Base-by-base conservation (phyloP, 2,888 invertebrate species). In the Bombylius major region DNA sequence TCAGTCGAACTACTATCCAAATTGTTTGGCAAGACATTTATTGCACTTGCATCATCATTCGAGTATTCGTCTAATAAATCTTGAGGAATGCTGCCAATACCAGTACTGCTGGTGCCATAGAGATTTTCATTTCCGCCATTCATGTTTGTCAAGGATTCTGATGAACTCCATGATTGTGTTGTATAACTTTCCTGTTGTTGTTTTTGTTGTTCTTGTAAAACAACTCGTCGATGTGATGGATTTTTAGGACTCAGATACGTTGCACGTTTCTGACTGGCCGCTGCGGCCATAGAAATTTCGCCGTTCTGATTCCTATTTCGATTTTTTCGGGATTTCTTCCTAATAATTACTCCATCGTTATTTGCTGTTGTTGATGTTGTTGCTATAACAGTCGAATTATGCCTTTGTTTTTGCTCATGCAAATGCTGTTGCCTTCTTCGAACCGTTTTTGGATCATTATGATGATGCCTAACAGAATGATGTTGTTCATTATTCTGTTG, bases 381-480 rank as follows among this genome's bases (percentile, higher is more conserved):
- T 34, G 23, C 31, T 9, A 9, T 9, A 8, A 9, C 36, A 8
- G 36, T 36, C 9, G 36, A 8, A 42, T 42, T 42, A 11, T 42
- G 39, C 12, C 11, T 42, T 11, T 5, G 11, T 42, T 42, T 42
- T 58, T 66, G 67, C 51, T 68, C 67, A 57, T 65, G 66, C 57
- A 67, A 65, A 59, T 65, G 67, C 50, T 71, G 68, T 58, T 70
- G 65, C 58, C 71, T 67, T 56, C 70, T 65, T 60, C 66, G 65
- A 60, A 69, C 63, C 62, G 63, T 62, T 60, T 65, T 65, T 55
- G 70, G 68, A 67, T 70, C 68, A 65, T 70, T 68, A 61, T 71
- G 71, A 67, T 71, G 71, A 66, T 71, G 71, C 58, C 71, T 67
- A 62, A 71, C 68, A 62, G 66, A 67, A 68, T 71, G 71, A 56